Evolutionary conservation across 2,797 vertebrate species (phyloP).

Genomic region (Rachycentron canadum): DNA sequence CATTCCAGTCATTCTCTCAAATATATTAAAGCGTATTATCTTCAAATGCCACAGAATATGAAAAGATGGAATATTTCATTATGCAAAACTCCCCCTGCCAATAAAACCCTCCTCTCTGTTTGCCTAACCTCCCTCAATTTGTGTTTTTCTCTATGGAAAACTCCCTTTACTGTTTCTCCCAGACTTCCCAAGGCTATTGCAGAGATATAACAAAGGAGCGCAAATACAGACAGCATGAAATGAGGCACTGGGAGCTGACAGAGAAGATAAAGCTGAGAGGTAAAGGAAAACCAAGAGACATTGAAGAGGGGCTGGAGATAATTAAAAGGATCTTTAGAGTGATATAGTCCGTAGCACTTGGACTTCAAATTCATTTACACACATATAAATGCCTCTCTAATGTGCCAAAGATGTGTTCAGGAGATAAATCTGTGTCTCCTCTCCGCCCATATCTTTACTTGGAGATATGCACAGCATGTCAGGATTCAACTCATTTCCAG

Average conservation of each 20-base stretch:
- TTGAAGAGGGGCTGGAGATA: slow-evolving; percentile 65
- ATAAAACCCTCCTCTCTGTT: slow-evolving; percentile 52
- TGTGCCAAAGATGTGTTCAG: slow-evolving; percentile 21
- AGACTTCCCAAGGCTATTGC: slow-evolving; percentile 72
- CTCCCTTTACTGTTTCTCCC: slow-evolving; percentile 53
- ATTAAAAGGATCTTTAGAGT: slow-evolving; percentile 75
- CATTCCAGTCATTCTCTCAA: slow-evolving; percentile 29
- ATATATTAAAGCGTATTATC: slow-evolving; percentile 27
- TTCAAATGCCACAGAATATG: slow-evolving; percentile 47
- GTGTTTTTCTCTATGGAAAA: slow-evolving; percentile 61
- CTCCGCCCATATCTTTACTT: slow-evolving; percentile 36
- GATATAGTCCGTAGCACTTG: slow-evolving; percentile 53
- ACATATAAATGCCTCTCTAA: slow-evolving; percentile 46
- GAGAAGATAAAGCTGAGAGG: slow-evolving; percentile 62
- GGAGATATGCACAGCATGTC: slow-evolving; percentile 56
- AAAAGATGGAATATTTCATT: slow-evolving; percentile 61
- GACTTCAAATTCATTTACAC: slow-evolving; percentile 58
- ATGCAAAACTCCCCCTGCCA: slow-evolving; percentile 40
- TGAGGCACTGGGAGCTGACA: slow-evolving; percentile 56
- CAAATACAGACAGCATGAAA: slow-evolving; percentile 64
- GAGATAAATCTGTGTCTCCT: slow-evolving; percentile 56
- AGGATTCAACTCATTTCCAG: slow-evolving; percentile 64
- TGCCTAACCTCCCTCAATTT: slow-evolving; percentile 42
- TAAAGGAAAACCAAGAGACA: slow-evolving; percentile 58
- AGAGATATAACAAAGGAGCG: slow-evolving; percentile 64